These are phyloP conservation scores for Hybognathus amarus DNA, from an alignment of 2,797 vertebrate genomes.

Conservation along the genomic window DNA sequence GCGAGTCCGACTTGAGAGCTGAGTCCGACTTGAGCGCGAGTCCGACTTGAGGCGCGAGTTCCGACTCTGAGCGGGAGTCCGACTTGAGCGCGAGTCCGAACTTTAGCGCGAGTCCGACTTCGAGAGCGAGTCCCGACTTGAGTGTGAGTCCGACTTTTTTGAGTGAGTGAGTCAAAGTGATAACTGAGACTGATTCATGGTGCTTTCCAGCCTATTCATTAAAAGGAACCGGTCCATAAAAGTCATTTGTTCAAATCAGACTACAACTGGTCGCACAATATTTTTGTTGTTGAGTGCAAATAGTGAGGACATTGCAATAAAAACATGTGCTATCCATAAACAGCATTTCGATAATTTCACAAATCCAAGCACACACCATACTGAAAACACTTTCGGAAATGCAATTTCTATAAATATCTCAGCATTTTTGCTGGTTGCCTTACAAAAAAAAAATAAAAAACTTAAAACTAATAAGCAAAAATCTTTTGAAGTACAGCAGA, in stretches of 20 bases:
- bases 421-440: not conserved
- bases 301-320: not conserved
- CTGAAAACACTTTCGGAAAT: constrained; percentile 1
- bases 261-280: not conserved
- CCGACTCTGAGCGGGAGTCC: too few species aligned
- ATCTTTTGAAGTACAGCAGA: constrained; percentile 38
- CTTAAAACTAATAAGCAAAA: constrained; percentile 21
- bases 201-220: not conserved
- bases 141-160: too few species aligned
- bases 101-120: too few species aligned
- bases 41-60: too few species aligned
- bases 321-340: not conserved
- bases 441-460: not conserved
- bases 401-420: constrained; percentile 24
- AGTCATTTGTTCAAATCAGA: not conserved
- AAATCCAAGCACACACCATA: not conserved
- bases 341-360: not conserved
- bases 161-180: too few species aligned
- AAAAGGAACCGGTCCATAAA: not conserved
- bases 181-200: too few species aligned
- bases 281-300: not conserved
- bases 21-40: too few species aligned
- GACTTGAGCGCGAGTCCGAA: too few species aligned
- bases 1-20: too few species aligned
- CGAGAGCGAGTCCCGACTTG: too few species aligned